Evolutionary conservation across 2,888 invertebrate species (phyloP).

Genomic region (Poecilus cupreus): DNA sequence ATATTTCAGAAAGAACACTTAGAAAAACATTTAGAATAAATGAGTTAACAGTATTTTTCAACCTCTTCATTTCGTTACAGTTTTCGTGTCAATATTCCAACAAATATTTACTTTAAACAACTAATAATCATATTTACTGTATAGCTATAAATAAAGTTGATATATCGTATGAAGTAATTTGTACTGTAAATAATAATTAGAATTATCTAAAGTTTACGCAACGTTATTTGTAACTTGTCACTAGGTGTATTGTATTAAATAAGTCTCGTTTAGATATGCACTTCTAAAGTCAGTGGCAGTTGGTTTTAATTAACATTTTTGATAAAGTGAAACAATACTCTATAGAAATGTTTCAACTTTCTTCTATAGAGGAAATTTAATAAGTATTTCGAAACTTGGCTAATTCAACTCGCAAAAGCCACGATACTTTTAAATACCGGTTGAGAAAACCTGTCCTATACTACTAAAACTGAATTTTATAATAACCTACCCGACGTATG

Average conservation of each 20-base stretch:
- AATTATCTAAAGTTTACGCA: too few relatives aligned
- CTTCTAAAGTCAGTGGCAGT: too few relatives aligned
- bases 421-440: background rate
- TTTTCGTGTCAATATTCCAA: background rate
- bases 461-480: background rate
- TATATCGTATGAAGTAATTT: too few relatives aligned
- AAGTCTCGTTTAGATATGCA: too few relatives aligned
- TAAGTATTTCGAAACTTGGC: background rate
- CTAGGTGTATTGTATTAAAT: too few relatives aligned
- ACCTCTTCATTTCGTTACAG: background rate
- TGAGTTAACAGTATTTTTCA: background rate
- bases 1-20: conserved; percentile 25
- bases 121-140: too few relatives aligned
- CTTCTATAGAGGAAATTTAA: too few relatives aligned
- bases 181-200: too few relatives aligned
- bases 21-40: background rate
- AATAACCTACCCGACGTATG: conserved; percentile 78
- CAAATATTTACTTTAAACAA: background rate
- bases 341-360: too few relatives aligned
- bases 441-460: background rate
- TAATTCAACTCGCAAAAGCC: background rate
- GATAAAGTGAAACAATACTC: too few relatives aligned
- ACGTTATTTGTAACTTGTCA: too few relatives aligned
- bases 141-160: background rate
- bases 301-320: too few relatives aligned